Conservation (phyloP, 2,888 invertebrate genomes). For the Carcina quercana region DNA sequence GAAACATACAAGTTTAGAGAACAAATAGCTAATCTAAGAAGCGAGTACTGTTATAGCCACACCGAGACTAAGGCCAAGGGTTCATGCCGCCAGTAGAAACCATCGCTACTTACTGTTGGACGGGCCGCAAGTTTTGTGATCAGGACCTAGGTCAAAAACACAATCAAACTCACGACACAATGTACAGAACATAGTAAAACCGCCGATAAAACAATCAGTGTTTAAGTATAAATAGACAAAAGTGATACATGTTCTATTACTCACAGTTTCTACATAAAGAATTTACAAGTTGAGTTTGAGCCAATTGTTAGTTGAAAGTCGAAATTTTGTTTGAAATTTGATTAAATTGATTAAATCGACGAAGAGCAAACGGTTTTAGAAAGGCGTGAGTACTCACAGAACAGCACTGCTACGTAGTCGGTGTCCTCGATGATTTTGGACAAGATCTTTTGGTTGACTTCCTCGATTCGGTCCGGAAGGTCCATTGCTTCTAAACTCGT, state of each 20-base stretch:
- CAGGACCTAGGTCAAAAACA: slow-evolving; percentile 74
- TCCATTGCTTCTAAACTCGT: slow-evolving; percentile 97
- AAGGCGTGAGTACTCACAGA: slow-evolving; percentile 75
- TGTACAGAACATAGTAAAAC: slow-evolving; percentile 31
- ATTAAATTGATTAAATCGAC: slow-evolving; percentile 47
- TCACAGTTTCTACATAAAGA: slow-evolving; percentile 45
- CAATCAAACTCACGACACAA: slow-evolving; percentile 69
- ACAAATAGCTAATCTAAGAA: slow-evolving; percentile 38
- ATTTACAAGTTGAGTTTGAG: slow-evolving; percentile 29
- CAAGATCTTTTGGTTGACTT: slow-evolving; percentile 93
- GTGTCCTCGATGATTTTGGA: slow-evolving; percentile 93
- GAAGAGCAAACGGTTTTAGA: slow-evolving; percentile 40
- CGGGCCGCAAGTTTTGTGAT: slow-evolving; percentile 72
- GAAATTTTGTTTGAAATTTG: slow-evolving; percentile 47
- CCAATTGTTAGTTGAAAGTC: slow-evolving; percentile 60
- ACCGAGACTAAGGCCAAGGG: slow-evolving; percentile 50
- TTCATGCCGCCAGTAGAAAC: slow-evolving; percentile 59
- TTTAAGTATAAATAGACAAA: slow-evolving; percentile 38
- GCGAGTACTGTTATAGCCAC: slow-evolving; percentile 58
- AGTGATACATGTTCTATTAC: slow-evolving; percentile 37
- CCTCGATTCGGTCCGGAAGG: slow-evolving; percentile 94
- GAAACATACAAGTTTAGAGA: slow-evolving; percentile 35
- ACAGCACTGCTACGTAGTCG: slow-evolving; percentile 93
- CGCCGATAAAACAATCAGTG: neutral
- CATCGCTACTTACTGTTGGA: slow-evolving; percentile 70